A percentile compares a stretch with the other conserved stretches of the same genome.
Conservation (phyloP, 2,888 invertebrate genomes). For the Papilio demoleus region DNA sequence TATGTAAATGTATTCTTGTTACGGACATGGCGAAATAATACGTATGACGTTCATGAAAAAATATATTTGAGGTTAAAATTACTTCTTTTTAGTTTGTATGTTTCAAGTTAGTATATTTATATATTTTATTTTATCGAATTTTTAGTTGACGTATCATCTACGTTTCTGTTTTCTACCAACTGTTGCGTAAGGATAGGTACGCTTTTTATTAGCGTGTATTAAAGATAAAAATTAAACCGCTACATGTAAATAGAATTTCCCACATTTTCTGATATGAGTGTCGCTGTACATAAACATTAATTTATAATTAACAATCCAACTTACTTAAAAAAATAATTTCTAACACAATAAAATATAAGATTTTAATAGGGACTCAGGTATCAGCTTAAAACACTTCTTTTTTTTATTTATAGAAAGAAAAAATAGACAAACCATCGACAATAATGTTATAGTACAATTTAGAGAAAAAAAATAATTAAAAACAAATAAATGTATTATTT, state of each 20-base stretch:
- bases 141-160: too few species aligned
- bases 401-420: too few species aligned
- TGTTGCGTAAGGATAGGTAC: background rate
- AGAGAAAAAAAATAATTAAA: background rate
- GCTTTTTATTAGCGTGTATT: background rate
- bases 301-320: too few species aligned
- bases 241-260: background rate
- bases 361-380: too few species aligned
- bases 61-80: too few species aligned
- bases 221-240: background rate
- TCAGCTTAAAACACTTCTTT: too few species aligned
- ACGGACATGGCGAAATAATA: background rate
- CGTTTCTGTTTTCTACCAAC: background rate
- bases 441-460: too few species aligned
- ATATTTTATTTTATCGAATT: background rate
- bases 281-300: background rate
- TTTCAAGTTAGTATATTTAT: too few species aligned
- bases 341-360: too few species aligned
- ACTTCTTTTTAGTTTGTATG: too few species aligned
- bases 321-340: too few species aligned
- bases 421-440: too few species aligned
- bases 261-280: background rate
- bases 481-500: background rate
- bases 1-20: background rate
- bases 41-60: background rate